Evolutionary conservation across 2,888 invertebrate genomes (phyloP), one percentile per base, ranked within the genome.

Genomic region (Microplitis deprimator): DNA sequence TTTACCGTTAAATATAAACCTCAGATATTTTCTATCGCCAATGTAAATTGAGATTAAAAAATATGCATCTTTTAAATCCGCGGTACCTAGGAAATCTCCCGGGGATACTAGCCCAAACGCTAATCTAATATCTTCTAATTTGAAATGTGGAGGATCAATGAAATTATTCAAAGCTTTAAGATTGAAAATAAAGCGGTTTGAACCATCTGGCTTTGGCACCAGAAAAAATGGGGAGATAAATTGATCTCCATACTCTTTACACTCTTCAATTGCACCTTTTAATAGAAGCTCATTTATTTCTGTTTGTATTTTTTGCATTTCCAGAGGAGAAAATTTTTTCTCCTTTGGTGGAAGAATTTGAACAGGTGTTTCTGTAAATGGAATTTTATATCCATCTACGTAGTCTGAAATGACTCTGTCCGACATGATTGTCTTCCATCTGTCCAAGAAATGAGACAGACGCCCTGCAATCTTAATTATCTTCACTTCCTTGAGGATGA

Each of bases 171-270:
- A 50, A 17, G 65, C 16, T 16, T 73, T 65, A 1, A 73, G 17
- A 38, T 73, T 73, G 20, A 73, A 16, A 16, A 73, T 73, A 17
- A 73, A 73, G 13, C 50, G 39, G 40, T 73, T 41, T 5, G 73
- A 20, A 6, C 73, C 29, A 41, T 73, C 73, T 0, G 73, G 41
- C 20, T 29, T 70, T 13, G 29, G 70, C 8, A 70, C 13, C 6
- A 70, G n/a, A 59, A 70, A 70, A 29, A 8, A 70, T 4, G 68
- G 40, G 1, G 68, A 67, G 16, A 74, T 38, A 10, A 74, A 73
- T 29, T 67, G 73, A n/a, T 29, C 59, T 4, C 41, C 70, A 29
- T 59, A 60, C 7, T 60, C 60, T 13, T 20, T 8, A 16, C 74
- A 74, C 20, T 16, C 39, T 16, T 74, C 67, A 16, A 74, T 74